Conservation (phyloP, 1,140 invertebrate genomes). For the Hyles vespertilio region DNA sequence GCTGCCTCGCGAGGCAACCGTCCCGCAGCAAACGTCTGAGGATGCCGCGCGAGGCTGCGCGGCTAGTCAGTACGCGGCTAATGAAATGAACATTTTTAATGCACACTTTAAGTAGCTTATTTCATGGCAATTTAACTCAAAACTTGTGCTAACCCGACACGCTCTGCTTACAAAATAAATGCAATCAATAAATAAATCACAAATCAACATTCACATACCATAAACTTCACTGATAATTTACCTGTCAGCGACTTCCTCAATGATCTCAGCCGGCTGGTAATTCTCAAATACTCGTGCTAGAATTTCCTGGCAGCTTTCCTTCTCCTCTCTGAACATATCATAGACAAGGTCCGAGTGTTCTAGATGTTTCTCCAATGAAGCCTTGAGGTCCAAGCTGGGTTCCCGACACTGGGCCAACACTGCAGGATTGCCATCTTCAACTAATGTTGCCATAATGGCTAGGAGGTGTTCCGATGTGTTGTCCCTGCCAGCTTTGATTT, state of each 20-base stretch:
- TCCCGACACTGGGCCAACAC: constrained; percentile 37
- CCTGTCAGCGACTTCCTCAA: constrained; percentile 38
- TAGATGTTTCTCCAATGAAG: constrained; percentile 35
- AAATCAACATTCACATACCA: too few species aligned
- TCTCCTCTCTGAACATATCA: constrained; percentile 42
- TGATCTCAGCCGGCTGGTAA: constrained; percentile 14
- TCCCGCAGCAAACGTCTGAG: too few species aligned
- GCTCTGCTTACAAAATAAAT: too few species aligned
- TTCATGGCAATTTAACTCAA: too few species aligned
- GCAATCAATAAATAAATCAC: too few species aligned
- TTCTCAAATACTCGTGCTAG: constrained; percentile 30
- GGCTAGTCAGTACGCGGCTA: too few species aligned
- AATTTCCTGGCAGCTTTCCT: constrained; percentile 40
- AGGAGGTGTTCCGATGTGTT: constrained; percentile 43
- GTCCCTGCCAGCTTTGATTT: constrained; percentile 30
- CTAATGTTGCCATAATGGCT: constrained; percentile 27
- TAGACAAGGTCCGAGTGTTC: constrained; percentile 29
- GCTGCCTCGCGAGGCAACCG: too few species aligned
- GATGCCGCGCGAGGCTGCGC: too few species aligned
- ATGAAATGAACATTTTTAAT: too few species aligned
- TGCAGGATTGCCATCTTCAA: constrained; percentile 25
- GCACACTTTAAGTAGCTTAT: too few species aligned
- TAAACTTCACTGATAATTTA: constrained; percentile 10
- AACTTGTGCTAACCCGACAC: too few species aligned
- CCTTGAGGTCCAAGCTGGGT: constrained; percentile 33